Conservation (phyloP, 2,888 invertebrate genomes). For the Mythimna pallens region DNA sequence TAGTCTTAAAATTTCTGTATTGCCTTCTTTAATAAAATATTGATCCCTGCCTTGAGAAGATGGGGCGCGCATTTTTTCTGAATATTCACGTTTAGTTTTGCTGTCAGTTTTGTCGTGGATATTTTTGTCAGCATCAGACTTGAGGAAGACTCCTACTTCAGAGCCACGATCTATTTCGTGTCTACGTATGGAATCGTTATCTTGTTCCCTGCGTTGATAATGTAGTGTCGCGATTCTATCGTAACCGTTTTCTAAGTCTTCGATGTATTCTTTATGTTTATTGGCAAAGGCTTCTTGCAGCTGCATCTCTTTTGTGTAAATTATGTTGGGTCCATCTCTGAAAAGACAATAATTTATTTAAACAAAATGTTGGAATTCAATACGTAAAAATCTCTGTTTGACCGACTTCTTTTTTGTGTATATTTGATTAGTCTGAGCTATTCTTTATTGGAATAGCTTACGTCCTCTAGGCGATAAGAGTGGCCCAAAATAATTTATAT, state of each 20-base stretch:
- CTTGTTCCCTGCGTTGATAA: constrained; percentile 89
- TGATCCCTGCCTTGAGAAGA: constrained; percentile 92
- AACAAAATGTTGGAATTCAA: background rate
- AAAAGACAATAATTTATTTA: constrained; percentile 35
- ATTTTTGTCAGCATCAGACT: constrained; percentile 80
- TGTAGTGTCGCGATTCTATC: constrained; percentile 88
- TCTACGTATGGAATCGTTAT: constrained; percentile 93
- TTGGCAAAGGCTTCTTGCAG: constrained; percentile 86
- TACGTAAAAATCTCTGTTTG: no score
- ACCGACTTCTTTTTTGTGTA: no score
- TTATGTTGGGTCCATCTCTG: constrained; percentile 90
- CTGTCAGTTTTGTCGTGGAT: constrained; percentile 77
- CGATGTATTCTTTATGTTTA: constrained; percentile 90
- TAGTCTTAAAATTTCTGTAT: constrained; percentile 95
- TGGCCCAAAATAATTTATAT: no score
- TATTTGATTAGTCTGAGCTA: no score
- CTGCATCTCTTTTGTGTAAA: constrained; percentile 90
- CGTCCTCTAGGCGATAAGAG: no score
- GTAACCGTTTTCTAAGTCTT: constrained; percentile 91
- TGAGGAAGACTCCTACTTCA: constrained; percentile 89
- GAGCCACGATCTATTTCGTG: constrained; percentile 95
- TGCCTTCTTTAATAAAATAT: constrained; percentile 95
- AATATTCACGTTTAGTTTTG: constrained; percentile 77
- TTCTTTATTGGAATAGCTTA: no score
- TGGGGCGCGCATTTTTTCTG: constrained; percentile 79